These are phyloP conservation scores for Solenopsis fugax DNA, from an alignment of 1,140 invertebrate species.

Conservation along the genomic window DNA sequence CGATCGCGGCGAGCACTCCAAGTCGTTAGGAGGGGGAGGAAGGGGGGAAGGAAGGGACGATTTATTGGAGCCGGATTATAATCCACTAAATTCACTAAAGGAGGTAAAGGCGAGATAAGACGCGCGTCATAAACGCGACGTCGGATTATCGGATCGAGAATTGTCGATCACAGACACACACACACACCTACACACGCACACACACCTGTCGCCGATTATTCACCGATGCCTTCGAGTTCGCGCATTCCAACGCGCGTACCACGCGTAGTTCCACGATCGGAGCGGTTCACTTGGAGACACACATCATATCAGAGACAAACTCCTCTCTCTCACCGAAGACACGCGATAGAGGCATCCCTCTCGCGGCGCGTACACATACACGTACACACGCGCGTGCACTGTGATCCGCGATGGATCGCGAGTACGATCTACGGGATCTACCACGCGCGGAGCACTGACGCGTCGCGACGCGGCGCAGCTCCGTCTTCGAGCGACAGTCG, in stretches of 20 bases:
- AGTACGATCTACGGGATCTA: not conserved
- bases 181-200: no score
- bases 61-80: conserved; percentile 39
- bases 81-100: not conserved
- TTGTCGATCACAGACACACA: not conserved
- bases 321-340: not conserved
- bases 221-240: not conserved
- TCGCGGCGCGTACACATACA: not conserved
- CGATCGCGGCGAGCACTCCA: conserved; percentile 31
- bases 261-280: not conserved
- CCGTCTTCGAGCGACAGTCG: conserved; percentile 34
- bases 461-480: conserved; percentile 26
- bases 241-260: conserved; percentile 16
- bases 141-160: not conserved
- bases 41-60: not conserved
- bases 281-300: not conserved
- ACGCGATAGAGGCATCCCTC: not conserved
- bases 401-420: not conserved
- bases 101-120: not conserved
- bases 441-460: not conserved
- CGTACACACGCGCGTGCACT: not conserved
- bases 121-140: not conserved
- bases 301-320: conserved; percentile 1
- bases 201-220: conserved; percentile 24
- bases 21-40: not conserved